These are phyloP conservation scores for Istiophorus platypterus DNA, from an alignment of 2,113 vertebrate genomes.

Conservation along the genomic window DNA sequence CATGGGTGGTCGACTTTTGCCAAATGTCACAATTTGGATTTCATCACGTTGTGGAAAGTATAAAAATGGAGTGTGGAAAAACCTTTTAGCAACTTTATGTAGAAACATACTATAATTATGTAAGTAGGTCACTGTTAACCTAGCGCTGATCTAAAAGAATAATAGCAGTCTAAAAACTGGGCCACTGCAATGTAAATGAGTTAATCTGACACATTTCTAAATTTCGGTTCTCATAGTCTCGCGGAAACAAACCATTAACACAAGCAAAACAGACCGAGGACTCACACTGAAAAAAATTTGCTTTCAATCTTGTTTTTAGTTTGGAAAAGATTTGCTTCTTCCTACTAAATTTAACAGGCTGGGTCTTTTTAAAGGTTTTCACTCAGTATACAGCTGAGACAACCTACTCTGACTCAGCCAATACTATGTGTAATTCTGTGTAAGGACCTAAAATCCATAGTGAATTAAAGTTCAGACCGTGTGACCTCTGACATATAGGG, in stretches of 20 bases:
- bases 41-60: background rate
- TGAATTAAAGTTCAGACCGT: background rate
- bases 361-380: background rate
- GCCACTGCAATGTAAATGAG: background rate
- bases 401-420: background rate
- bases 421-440: background rate
- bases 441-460: background rate
- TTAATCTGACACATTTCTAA: background rate
- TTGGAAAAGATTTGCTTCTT: background rate
- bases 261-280: background rate
- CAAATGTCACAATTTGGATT: background rate
- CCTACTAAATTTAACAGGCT: background rate
- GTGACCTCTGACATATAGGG: too few relatives aligned
- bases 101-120: conserved; percentile 2
- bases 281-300: background rate
- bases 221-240: background rate
- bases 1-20: background rate
- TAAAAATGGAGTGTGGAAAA: background rate
- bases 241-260: background rate
- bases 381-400: background rate
- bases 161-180: conserved; percentile 7
- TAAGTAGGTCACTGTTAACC: background rate
- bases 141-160: background rate
- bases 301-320: background rate
- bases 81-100: background rate